phyloP scores from a whole-genome alignment of 2,113 vertebrate species.

The Dicentrarchus labrax region DNA sequence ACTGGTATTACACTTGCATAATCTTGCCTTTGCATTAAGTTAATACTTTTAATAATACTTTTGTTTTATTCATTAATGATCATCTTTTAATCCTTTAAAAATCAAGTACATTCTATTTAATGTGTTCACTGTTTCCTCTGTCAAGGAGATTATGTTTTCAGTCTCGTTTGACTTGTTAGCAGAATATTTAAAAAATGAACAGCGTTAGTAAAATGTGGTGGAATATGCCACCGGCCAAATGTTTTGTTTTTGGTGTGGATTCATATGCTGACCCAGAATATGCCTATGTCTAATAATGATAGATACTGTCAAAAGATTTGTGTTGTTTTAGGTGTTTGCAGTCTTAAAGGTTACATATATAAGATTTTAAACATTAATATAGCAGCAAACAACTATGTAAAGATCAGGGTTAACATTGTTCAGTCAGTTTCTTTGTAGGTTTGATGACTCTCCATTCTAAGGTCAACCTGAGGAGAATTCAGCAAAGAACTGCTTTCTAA shows the following conservation, averaged over 20 bases:
- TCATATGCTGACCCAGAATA: not conserved
- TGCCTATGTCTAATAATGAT: not conserved
- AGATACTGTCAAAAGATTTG: not conserved
- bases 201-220: not conserved
- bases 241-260: conserved; percentile 5
- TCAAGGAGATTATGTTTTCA: conserved; percentile 21
- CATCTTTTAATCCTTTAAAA: conserved; percentile 21
- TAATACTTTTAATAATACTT: conserved; percentile 24
- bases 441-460: not conserved
- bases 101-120: conserved; percentile 5
- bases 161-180: not conserved
- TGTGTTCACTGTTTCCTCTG: not conserved
- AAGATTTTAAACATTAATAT: no score
- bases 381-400: no score
- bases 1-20: not conserved
- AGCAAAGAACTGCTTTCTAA: not conserved
- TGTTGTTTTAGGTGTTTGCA: not conserved
- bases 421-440: not conserved
- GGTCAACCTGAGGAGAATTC: not conserved
- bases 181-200: not conserved
- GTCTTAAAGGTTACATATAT: no score
- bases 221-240: not conserved
- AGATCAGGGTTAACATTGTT: not conserved
- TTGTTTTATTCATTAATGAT: conserved; percentile 16
- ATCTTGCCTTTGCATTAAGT: conserved; percentile 20